These are phyloP conservation scores for Melangyna quadrimaculata DNA, from an alignment of 2,888 invertebrate genomes.

Conservation along the genomic window DNA sequence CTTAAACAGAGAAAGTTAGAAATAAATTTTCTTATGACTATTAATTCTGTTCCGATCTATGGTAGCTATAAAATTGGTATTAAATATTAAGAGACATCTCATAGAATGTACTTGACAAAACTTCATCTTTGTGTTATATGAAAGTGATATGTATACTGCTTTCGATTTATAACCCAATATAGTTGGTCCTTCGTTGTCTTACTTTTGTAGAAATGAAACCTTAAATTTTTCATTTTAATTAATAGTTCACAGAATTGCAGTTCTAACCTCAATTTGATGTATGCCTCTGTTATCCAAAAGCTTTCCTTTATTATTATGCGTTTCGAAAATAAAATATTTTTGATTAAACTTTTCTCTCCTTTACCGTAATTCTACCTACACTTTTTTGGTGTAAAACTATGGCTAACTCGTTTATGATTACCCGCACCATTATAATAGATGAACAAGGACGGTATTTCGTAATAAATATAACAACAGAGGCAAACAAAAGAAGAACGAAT, in stretches of 20 bases:
- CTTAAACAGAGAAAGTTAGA: too few relatives aligned
- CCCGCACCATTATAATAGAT: conserved; percentile 26
- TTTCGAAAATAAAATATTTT: neutral
- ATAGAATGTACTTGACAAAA: too few relatives aligned
- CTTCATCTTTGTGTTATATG: too few relatives aligned
- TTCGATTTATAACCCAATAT: too few relatives aligned
- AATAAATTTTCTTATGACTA: too few relatives aligned
- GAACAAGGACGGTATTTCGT: conserved; percentile 9
- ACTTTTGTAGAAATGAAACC: too few relatives aligned
- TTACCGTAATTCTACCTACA: neutral
- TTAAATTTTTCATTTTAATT: conserved; percentile 2
- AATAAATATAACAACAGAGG: conserved; percentile 9
- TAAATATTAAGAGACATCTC: too few relatives aligned
- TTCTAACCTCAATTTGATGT: neutral
- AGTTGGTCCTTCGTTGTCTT: too few relatives aligned
- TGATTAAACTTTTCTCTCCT: neutral
- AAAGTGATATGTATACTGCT: too few relatives aligned
- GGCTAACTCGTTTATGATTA: conserved; percentile 42
- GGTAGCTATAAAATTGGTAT: too few relatives aligned
- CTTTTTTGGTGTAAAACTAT: conserved; percentile 25
- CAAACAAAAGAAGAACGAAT: conserved; percentile 11
- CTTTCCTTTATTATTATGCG: neutral
- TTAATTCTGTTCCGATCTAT: too few relatives aligned
- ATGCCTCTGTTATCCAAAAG: neutral
- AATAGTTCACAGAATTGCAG: neutral